A percentile compares a stretch with the other conserved stretches of the same genome.
These are phyloP conservation scores for Damaliscus lunatus DNA, from an alignment of 2,113 vertebrate species.

Conservation along the genomic window DNA sequence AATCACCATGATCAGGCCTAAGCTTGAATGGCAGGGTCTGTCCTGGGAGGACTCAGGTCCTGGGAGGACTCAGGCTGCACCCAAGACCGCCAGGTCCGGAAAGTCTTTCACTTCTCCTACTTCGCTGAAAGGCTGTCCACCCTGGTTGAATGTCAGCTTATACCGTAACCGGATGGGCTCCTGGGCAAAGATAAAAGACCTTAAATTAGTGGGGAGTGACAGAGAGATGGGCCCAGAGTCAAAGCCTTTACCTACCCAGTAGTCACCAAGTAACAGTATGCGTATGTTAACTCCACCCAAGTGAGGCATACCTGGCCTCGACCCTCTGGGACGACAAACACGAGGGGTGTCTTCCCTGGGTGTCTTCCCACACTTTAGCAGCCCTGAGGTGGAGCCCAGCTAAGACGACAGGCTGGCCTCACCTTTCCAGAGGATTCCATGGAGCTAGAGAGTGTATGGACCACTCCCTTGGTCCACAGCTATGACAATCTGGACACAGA, in stretches of 20 bases:
- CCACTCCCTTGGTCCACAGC: neutral
- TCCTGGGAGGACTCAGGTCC: slow-evolving; percentile 21
- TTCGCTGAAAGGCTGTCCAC: slow-evolving; percentile 77
- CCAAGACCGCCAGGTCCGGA: slow-evolving; percentile 81
- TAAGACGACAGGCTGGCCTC: neutral
- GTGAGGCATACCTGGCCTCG: neutral
- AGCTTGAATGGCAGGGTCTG: neutral
- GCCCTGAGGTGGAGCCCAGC: neutral
- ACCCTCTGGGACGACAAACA: neutral
- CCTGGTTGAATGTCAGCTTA: slow-evolving; percentile 83
- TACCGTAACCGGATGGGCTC: slow-evolving; percentile 84
- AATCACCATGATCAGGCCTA: neutral
- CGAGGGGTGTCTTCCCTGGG: too few relatives aligned
- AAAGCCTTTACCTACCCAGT: neutral
- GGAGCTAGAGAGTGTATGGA: neutral
- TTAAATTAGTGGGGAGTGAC: neutral
- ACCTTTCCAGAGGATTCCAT: neutral
- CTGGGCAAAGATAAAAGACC: slow-evolving; percentile 64
- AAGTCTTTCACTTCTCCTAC: slow-evolving; percentile 85
- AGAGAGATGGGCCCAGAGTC: neutral
- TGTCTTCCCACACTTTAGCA: too few relatives aligned
- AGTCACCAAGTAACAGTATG: neutral
- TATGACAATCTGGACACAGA: neutral
- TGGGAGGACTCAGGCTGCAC: slow-evolving; percentile 31
- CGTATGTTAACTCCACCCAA: neutral